Percentiles rank a stretch among this genome's conserved stretches.
These are phyloP conservation scores for Neosalanx taihuensis DNA, from an alignment of 2,797 vertebrate species.

Conservation along the genomic window DNA sequence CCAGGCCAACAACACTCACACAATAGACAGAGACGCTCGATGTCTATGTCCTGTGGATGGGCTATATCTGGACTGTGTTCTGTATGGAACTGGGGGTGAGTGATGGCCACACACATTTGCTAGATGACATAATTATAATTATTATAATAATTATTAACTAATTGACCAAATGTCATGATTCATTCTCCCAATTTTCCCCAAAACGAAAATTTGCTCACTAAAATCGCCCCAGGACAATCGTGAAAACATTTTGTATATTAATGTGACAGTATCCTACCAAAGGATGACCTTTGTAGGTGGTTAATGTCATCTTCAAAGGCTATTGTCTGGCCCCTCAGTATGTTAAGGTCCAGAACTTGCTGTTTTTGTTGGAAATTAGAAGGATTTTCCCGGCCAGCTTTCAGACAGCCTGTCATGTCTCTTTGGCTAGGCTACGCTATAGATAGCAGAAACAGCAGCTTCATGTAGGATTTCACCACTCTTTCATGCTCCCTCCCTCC, in stretches of 20 bases:
- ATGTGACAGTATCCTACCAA: background rate
- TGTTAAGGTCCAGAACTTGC: conserved; percentile 9
- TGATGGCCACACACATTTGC: too few species aligned
- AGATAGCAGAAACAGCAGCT: conserved; percentile 26
- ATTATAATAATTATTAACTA: background rate
- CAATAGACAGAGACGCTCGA: too few species aligned
- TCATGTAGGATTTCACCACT: too few species aligned
- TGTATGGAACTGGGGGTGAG: background rate
- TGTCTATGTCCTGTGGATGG: background rate
- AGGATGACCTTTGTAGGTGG: conserved; percentile 4
- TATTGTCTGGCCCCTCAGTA: background rate
- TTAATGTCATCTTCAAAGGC: conserved; percentile 23
- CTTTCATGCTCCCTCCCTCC: background rate
- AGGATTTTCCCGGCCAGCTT: conserved; percentile 21
- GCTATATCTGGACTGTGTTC: background rate
- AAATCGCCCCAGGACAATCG: background rate
- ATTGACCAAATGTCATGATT: background rate
- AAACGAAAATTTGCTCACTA: background rate
- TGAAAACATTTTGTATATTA: background rate
- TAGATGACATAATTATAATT: too few species aligned
- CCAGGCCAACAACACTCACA: too few species aligned
- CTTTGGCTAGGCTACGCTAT: conserved; percentile 17
- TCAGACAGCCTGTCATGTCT: conserved; percentile 35
- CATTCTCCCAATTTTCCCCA: background rate
- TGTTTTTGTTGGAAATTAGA: conserved; percentile 26